Base-by-base conservation (phyloP, 2,113 vertebrate genomes). In the Tympanuchus pallidicinctus region DNA sequence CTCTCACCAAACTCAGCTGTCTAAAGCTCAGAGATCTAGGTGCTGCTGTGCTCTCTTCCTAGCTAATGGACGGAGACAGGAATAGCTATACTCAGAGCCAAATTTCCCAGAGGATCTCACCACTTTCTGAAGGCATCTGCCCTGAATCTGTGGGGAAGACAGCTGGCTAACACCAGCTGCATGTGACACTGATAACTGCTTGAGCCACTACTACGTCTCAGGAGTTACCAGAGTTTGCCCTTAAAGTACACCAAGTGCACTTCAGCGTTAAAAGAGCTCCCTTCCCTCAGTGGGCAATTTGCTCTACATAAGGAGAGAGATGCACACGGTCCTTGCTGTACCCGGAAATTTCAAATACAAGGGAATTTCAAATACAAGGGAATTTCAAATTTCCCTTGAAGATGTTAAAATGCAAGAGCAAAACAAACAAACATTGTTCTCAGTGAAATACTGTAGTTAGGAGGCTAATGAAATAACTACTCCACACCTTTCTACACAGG, bases 61-160 rank as follows among this genome's bases (percentile, higher is more conserved):
- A 48, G 40, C 40, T 95, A 82, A 96, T 92, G 66, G 85, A 80
- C 87, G 75, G 63, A 94, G 87, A 92, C 82, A 89, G 74, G 71
- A 82, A 65, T 89, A 94, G 82, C 87, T 94, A 59, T 42, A 59
- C 59, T 66, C 15, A 38, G 63, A 34, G 50, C 8, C 0, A 0
- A 83, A 91, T 69, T n/a, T 82, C 42, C 1, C 1, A 30, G 36
- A 63, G 59, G 71, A 88, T 27, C 48, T 92, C 52, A 15, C 9
- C 0, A 0, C 24, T 70, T 74, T 42, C 67, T 15, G 4, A n/a
- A 82, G 43, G 75, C 57, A 48, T 27, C 52, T 57, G 40, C 48
- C 48, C 71, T 66, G 59, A 54, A 73, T 88, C 47, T 19, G 36
- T 63, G 47, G 82, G 77, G 87, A 84, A 57, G 34, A 89, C 81